Conservation (phyloP, 37 sponge, comb jelly and placozoan genomes). For the Ianthella basta region DNA sequence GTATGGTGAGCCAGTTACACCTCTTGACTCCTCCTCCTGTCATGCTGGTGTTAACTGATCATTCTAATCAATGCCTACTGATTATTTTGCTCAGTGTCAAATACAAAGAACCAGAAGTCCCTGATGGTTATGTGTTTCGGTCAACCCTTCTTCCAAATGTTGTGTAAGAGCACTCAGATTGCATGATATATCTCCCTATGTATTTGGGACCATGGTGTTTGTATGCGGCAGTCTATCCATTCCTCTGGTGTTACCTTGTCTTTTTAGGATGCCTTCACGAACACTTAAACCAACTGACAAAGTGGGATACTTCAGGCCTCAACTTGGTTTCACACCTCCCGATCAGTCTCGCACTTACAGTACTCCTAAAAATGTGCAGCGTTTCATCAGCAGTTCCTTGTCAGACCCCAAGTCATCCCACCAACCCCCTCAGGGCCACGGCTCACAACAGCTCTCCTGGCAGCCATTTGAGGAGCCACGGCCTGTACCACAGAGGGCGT, state of each 20-base stretch:
- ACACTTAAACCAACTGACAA: conserved; percentile 7
- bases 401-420: not conserved
- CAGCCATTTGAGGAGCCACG: not conserved
- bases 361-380: not conserved
- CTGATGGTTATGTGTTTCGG: conserved; percentile 61
- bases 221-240: not conserved
- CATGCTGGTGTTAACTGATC: too few relatives aligned
- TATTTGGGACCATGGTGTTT: not conserved
- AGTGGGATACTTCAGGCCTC: conserved; percentile 23
- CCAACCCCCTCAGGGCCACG: not conserved
- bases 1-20: not conserved
- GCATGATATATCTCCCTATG: not conserved
- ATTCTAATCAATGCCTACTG: not conserved
- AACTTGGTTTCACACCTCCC: not conserved
- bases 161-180: conserved; percentile 3
- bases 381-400: not conserved
- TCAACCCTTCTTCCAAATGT: conserved; percentile 68
- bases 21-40: too few relatives aligned
- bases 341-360: not conserved
- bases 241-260: not conserved
- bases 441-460: not conserved
- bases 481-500: not conserved
- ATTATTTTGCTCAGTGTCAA: conserved; percentile 41
- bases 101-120: conserved; percentile 76
- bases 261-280: not conserved